Evolutionary conservation across 2,888 invertebrate genomes (phyloP).

Genomic region (Heliconius ismenius): DNA sequence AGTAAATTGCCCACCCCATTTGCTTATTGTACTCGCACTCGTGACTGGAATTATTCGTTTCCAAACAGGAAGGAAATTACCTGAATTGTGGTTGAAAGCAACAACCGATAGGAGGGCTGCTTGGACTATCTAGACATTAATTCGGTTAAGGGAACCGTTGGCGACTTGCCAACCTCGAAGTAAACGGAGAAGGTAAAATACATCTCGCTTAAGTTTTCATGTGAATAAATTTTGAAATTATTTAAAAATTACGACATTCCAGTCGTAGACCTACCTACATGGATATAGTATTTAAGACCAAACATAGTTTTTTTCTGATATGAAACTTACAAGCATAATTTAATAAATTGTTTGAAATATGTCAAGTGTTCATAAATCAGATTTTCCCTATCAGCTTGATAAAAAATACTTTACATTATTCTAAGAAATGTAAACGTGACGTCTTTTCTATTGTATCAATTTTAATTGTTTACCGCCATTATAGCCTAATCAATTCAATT

Average conservation of each 20-base stretch:
- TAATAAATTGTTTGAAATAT: background rate
- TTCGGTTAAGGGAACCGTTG: constrained; percentile 42
- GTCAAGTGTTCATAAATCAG: background rate
- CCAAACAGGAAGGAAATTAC: constrained; percentile 32
- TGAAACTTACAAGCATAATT: too few relatives aligned
- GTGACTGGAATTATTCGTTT: constrained; percentile 25
- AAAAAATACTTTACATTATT: background rate
- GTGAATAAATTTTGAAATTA: background rate
- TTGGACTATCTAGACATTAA: constrained; percentile 39
- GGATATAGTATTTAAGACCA: background rate
- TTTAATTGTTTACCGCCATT: background rate
- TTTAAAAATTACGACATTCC: background rate
- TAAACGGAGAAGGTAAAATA: constrained; percentile 28
- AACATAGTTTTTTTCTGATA: background rate
- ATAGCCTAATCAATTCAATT: background rate
- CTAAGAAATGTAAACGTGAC: background rate
- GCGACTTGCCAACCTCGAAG: constrained; percentile 42
- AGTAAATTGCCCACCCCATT: constrained; percentile 25
- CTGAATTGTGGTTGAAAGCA: constrained; percentile 33
- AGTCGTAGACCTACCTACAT: background rate
- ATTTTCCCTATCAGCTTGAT: background rate
- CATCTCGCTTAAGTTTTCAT: constrained; percentile 25
- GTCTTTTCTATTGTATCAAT: background rate
- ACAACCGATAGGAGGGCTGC: constrained; percentile 34
- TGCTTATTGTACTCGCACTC: background rate